Evolutionary conservation across 2,888 invertebrate species (phyloP), one percentile per base, ranked within the genome.

Genomic region (Lissocephala sabroskyi): DNA sequence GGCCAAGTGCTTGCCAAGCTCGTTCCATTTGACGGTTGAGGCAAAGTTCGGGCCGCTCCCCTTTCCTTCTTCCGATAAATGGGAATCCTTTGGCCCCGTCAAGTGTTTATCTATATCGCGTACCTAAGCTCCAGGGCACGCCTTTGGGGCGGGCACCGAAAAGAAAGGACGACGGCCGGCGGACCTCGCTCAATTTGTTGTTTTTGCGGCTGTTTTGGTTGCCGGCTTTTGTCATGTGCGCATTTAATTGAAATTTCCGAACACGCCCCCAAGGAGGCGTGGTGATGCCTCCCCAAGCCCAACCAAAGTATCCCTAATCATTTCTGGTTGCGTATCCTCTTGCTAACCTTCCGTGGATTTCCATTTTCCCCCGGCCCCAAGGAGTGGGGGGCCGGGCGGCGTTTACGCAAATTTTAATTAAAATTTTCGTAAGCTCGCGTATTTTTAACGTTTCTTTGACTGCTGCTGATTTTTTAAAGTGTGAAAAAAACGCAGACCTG

Each of bases 51-150:
- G 7, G 7, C 3, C 23, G 7, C 3, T 23, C 23, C 23, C 23
- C 23, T 23, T 7, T 23, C 23, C 23, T 23, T 23, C 3, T 23
- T 23, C 4, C 23, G 3, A 51, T 49, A 53, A 51, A 46, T 42
- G 33, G 53, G 65, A 51, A 74, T 74, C 74, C 66, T 57, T 68
- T 64, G 57, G 65, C 59, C 62, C 66, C 66, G 52, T 60, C 39
- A 60, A 70, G 74, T 70, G 68, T 66, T 70, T 66, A 70, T 70
- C 68, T 74, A 70, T 70, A 74, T 70, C 74, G 66, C 53, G 70
- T 62, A 70, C 70, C 57, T 41, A 35, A 41, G 28, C 35, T 16
- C 0, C 18, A 23, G 17, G 9, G 43, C 58, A 51, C n/a, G n/a
- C n/a, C n/a, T n/a, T n/a, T n/a, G n/a, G n/a, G n/a, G n/a, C n/a